These are phyloP conservation scores for Drosophila subsilvestris DNA, from an alignment of 2,888 invertebrate species.

Conservation along the genomic window DNA sequence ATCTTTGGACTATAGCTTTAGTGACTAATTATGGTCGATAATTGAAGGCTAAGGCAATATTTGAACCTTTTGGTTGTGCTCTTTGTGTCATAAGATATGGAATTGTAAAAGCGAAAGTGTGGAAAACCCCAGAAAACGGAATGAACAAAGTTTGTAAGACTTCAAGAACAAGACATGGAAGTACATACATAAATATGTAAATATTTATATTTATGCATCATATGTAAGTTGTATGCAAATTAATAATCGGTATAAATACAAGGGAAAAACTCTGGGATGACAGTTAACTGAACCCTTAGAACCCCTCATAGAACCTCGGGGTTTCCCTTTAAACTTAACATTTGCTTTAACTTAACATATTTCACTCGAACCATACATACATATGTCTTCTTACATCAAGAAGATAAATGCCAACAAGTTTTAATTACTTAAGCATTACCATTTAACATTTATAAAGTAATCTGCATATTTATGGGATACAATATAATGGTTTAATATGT, in stretches of 20 bases:
- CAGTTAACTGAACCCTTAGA: too few relatives aligned
- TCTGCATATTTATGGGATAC: slow-evolving; percentile 20
- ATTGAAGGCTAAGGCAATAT: slow-evolving; percentile 21
- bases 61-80: background rate
- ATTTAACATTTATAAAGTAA: background rate
- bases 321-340: background rate
- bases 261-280: too few relatives aligned
- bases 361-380: slow-evolving; percentile 9
- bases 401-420: background rate
- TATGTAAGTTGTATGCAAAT: background rate
- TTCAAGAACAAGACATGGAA: background rate
- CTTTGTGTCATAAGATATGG: background rate
- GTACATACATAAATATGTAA: background rate
- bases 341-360: slow-evolving; percentile 4
- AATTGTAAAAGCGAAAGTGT: slow-evolving; percentile 15
- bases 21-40: slow-evolving; percentile 1
- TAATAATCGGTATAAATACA: too few relatives aligned
- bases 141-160: background rate
- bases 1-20: background rate
- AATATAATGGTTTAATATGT: background rate
- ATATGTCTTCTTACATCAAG: background rate
- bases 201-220: background rate
- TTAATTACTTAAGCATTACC: background rate
- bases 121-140: background rate
- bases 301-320: too few relatives aligned